Evolutionary conservation across 2,797 vertebrate species (phyloP), one percentile per base, ranked within the genome.

Genomic region (Anolis apletophallus): DNA sequence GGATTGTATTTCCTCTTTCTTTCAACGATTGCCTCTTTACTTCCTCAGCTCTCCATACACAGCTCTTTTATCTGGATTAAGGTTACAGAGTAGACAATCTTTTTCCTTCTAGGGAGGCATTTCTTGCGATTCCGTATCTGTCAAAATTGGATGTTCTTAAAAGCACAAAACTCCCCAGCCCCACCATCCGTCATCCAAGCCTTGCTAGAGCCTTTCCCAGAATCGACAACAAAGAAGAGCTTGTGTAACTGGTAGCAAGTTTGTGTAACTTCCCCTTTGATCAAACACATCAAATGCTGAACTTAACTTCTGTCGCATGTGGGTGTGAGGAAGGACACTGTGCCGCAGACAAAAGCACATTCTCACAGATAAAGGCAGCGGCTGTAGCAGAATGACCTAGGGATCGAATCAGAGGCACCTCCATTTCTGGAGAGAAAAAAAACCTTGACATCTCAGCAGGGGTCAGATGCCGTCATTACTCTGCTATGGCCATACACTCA

Each of bases 171-270:
- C 26, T 84, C 68, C 50, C 26, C 26, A 52, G 14, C 64, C 76
- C 81, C 75, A 46, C 75, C 26, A 36, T 10, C 67, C 74, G 19
- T 64, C 61, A 64, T 64, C 21, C 54, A 19, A 71, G 64, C 17
- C 17, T 54, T 52, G 26, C 79, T 74, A 75, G 8, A 52, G 1
- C 80, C 59, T 75, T 83, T 75, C 75, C 57, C 80, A 85, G 80
- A 86, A 86, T 29, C 36, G 77, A 64, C 57, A 84, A 80, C 88
- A 88, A 85, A 79, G 36, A 83, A 57, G 69, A 32, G 32, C 68
- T 80, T 80, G 52, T 83, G 75, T 79, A 78, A 89, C 71, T 1
- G 29, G 17, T 29, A 79, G 59, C 21, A 34, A 52, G 75, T 75
- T 17, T 75, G 59, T 59, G 68, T 68, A 80, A 86, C 52, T 75